phyloP scores from a whole-genome alignment of 2,888 invertebrate species.

The Acronicta leporina region DNA sequence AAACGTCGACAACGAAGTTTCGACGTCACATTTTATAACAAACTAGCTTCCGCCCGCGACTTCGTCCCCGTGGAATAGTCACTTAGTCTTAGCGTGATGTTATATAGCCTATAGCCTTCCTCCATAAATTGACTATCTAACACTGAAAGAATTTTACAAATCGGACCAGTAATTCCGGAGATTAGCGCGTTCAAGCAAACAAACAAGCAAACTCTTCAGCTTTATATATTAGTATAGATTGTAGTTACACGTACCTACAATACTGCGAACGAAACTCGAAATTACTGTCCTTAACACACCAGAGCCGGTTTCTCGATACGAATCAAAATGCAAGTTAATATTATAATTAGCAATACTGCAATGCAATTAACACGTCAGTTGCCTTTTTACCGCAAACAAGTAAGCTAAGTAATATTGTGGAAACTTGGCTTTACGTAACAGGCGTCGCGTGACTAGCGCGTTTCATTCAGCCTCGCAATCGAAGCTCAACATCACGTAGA shows the following conservation, averaged over 20 bases:
- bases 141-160: no score
- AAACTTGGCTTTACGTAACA: conserved; percentile 80
- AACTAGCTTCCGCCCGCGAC: conserved; percentile 16
- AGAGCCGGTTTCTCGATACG: conserved; percentile 65
- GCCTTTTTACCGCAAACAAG: conserved; percentile 81
- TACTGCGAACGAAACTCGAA: conserved; percentile 50
- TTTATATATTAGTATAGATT: no score
- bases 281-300: conserved; percentile 65
- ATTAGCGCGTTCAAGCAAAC: no score
- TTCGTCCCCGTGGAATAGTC: no score
- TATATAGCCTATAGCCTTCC: no score
- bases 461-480: conserved; percentile 78
- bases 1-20: conserved; percentile 16
- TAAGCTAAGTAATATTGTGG: conserved; percentile 74
- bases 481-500: conserved; percentile 38
- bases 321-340: conserved; percentile 72
- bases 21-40: conserved; percentile 19
- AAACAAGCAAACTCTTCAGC: no score
- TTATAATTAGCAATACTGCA: conserved; percentile 79
- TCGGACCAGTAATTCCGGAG: no score
- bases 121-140: no score
- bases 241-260: no score
- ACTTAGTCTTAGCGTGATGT: no score
- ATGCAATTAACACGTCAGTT: conserved; percentile 82
- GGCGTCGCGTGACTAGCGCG: conserved; percentile 77